Base-by-base conservation (phyloP, 2,888 invertebrate species). In the Coleophora deauratella region DNA sequence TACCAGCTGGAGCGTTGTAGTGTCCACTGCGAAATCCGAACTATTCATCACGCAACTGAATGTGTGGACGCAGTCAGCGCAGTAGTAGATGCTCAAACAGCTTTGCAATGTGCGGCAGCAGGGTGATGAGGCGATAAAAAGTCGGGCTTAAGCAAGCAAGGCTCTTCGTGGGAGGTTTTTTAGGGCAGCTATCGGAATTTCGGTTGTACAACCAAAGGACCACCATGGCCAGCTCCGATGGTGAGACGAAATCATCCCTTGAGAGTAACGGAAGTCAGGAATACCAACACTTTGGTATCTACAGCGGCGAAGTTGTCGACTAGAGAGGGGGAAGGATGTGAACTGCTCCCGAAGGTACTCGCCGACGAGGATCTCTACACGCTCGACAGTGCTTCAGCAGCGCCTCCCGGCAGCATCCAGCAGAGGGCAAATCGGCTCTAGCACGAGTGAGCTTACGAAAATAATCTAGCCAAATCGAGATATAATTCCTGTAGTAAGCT, bases 1-100 rank as follows among this genome's bases (percentile, higher is more conserved):
- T 4, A 52, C 11, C 8, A 62, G 33, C 39, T 59, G 60, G 1
- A 50, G 51, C 0, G 55, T 54, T 0, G 56, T 60, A 4, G 42
- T 57, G 58, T 1, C 45, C 47, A 4, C 31, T n/a, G 1, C 55
- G 38, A 37, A 57, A 55, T 0, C 52, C 54, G 21, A 43, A 47
- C 21, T 54, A 51, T 11, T 58, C 53, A 2, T 33, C 38, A 0
- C 49, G 40, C 1, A 47, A 47, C 7, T 31, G 30, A 0, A 42
- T 13, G 13, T 33, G 38, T 9, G 13, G 37, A 13, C 13, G 12
- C 34, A 34, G 34, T 9, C 14, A 4, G 9, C 9, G 34, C 11
- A 34, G 34, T 7, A 14, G 12, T 12, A 34, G 14, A 9, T 7
- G 12, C 34, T 34, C 34, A 14, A 34, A 34, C 9, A 34, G 9